Percentiles rank a stretch among this genome's conserved stretches.
These are phyloP conservation scores for Furcula furcula DNA, from an alignment of 2,888 invertebrate species.

Conservation along the genomic window DNA sequence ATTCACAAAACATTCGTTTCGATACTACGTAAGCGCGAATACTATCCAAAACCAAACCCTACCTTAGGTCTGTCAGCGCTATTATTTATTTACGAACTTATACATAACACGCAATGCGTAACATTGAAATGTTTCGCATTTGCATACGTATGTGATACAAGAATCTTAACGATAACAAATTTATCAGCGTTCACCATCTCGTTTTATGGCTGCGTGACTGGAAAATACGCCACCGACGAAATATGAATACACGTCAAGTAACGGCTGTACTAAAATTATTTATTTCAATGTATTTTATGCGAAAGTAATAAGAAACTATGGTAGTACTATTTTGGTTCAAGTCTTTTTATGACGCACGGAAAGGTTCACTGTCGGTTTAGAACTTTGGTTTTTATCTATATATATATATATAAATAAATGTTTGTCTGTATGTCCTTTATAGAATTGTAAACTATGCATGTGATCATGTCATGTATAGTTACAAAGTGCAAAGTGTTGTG, in stretches of 20 bases:
- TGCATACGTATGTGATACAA: conserved; percentile 52
- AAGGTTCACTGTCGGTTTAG: no score
- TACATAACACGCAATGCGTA: conserved; percentile 44
- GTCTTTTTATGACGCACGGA: no score
- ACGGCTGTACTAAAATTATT: conserved; percentile 31
- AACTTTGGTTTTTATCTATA: no score
- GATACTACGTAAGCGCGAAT: conserved; percentile 19
- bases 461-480: no score
- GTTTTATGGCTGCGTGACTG: conserved; percentile 44
- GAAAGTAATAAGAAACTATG: no score
- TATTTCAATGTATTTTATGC: conserved; percentile 23
- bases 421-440: no score
- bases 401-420: no score
- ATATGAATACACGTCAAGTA: conserved; percentile 27
- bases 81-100: conserved; percentile 41
- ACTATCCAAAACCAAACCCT: conserved; percentile 12
- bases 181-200: conserved; percentile 50
- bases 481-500: no score
- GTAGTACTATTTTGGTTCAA: no score
- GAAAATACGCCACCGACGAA: conserved; percentile 25
- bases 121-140: conserved; percentile 34
- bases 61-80: conserved; percentile 25
- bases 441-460: no score
- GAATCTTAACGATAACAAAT: conserved; percentile 52
- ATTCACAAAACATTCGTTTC: conserved; percentile 12